phyloP scores from a whole-genome alignment of 2,888 invertebrate genomes.

The Teinopalpus imperialis region DNA sequence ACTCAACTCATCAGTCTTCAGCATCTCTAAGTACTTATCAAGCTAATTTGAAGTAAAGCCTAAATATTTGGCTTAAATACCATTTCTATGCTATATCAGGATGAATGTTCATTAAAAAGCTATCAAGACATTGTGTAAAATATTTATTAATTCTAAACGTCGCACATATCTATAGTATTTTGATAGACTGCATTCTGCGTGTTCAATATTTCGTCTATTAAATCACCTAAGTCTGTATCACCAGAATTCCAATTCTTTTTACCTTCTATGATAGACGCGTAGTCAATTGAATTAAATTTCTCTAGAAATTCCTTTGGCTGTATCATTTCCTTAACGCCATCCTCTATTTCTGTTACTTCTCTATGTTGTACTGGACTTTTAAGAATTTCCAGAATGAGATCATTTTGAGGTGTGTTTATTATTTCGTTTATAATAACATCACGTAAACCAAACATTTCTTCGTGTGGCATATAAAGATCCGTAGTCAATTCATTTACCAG shows the following conservation, averaged over 20 bases:
- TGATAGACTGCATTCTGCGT: conserved; percentile 26
- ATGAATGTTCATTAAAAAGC: too few species aligned
- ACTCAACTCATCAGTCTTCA: too few species aligned
- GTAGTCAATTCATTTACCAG: background rate
- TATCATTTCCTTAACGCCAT: conserved; percentile 22
- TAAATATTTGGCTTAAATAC: too few species aligned
- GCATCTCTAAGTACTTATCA: too few species aligned
- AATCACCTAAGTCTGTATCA: conserved; percentile 69
- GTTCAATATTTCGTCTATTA: conserved; percentile 33
- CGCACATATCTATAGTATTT: conserved; percentile 9
- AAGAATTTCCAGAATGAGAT: conserved; percentile 78
- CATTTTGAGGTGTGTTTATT: conserved; percentile 74
- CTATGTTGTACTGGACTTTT: conserved; percentile 36
- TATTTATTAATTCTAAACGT: conserved; percentile 36
- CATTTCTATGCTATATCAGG: too few species aligned
- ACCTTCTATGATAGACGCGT: conserved; percentile 75
- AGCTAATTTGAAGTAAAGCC: too few species aligned
- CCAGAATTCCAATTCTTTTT: conserved; percentile 82
- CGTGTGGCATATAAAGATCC: background rate
- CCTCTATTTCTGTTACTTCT: background rate
- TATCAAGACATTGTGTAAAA: conserved; percentile 24
- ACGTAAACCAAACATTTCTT: conserved; percentile 22
- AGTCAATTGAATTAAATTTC: conserved; percentile 58
- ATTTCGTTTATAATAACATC: conserved; percentile 79
- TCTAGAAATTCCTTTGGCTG: conserved; percentile 43